A percentile compares a stretch with the other conserved stretches of the same genome.
Conservation (phyloP, 2,113 vertebrate species). For the Phyllostomus hastatus region DNA sequence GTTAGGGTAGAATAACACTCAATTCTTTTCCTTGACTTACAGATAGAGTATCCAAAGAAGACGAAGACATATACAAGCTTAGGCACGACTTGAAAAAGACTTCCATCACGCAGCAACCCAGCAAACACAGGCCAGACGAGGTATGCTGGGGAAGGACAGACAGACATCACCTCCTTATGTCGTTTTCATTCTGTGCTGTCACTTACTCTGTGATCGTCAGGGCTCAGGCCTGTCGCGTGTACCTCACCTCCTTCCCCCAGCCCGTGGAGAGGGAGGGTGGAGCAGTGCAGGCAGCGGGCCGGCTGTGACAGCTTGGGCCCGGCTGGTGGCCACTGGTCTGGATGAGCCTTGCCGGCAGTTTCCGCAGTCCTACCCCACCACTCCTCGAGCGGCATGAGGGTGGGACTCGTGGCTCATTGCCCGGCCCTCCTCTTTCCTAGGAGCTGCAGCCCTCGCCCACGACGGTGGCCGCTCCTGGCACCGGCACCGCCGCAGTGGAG, state of each 20-base stretch:
- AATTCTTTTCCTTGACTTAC: conserved; percentile 45
- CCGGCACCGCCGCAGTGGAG: conserved; percentile 83
- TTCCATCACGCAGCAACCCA: conserved; percentile 90
- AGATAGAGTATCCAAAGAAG: conserved; percentile 94
- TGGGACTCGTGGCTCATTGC: neutral
- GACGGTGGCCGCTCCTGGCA: conserved; percentile 78
- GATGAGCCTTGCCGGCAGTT: conserved; percentile 9
- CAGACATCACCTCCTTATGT: neutral
- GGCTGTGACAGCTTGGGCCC: neutral
- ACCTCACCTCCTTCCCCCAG: neutral
- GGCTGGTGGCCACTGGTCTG: neutral
- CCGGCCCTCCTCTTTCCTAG: conserved; percentile 73
- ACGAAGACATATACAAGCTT: conserved; percentile 97
- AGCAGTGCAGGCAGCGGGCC: neutral
- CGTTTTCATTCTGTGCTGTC: neutral
- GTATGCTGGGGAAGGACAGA: conserved; percentile 76
- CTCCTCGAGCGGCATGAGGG: too few relatives aligned
- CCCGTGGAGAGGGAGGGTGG: neutral
- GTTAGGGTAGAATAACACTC: neutral
- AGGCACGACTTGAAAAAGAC: conserved; percentile 93
- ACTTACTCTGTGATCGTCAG: too few relatives aligned
- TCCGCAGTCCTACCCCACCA: neutral
- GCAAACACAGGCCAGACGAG: conserved; percentile 87
- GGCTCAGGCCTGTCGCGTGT: neutral
- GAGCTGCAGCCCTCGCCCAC: conserved; percentile 85